A percentile compares a stretch with the other conserved stretches of the same genome.
Conservation (phyloP, 2,888 invertebrate species). For the Stenchaetothrips biformis region DNA sequence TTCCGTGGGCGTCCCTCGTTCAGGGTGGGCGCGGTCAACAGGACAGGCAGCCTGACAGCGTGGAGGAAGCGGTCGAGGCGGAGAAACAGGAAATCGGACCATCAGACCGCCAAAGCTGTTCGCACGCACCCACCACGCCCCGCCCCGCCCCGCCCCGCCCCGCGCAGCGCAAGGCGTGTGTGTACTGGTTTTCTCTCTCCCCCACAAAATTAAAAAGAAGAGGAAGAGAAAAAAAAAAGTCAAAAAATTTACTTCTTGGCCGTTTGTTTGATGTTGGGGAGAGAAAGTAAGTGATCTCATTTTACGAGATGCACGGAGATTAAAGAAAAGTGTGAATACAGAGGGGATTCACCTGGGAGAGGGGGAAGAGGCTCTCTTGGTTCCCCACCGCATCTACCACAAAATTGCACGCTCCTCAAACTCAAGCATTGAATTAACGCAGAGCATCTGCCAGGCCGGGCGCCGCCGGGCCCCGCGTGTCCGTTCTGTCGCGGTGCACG, state of each 20-base stretch:
- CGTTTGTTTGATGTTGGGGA: not conserved
- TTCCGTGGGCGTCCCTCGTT: not conserved
- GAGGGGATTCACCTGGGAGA: too few relatives aligned
- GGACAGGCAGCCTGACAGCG: not conserved
- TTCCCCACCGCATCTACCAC: not conserved
- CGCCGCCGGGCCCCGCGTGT: not conserved
- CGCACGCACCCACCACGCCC: too few relatives aligned
- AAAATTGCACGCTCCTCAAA: not conserved
- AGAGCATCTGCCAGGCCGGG: not conserved
- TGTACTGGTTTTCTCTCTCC: too few relatives aligned
- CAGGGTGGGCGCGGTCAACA: not conserved
- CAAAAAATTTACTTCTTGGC: too few relatives aligned
- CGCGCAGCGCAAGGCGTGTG: too few relatives aligned
- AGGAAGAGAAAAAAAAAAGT: too few relatives aligned
- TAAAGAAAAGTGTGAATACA: not conserved
- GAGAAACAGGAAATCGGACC: too few relatives aligned
- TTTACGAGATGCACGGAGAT: not conserved
- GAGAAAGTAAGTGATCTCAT: conserved; percentile 5
- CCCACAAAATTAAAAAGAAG: too few relatives aligned
- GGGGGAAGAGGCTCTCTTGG: not conserved
- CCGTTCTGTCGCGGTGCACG: too few relatives aligned
- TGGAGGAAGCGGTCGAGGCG: not conserved
- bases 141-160: too few relatives aligned
- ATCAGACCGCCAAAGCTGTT: too few relatives aligned
- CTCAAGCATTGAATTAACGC: not conserved